Conservation (phyloP, 2,113 vertebrate species). For the Ariopsis seemanni region DNA sequence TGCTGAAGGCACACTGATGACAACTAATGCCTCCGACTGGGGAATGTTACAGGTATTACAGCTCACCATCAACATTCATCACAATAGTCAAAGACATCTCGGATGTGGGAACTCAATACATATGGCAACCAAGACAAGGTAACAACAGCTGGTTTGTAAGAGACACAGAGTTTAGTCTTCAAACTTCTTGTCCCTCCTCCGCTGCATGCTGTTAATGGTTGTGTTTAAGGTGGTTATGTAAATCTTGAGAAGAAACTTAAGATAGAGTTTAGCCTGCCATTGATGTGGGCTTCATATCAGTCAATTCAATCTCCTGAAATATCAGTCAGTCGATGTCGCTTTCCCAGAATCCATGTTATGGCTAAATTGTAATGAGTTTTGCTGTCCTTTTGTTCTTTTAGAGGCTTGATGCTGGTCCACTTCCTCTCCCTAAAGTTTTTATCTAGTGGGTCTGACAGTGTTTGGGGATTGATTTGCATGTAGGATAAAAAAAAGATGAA, state of each 20-base stretch:
- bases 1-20: slow-evolving; percentile 70
- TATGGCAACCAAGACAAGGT: background rate
- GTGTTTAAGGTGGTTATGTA: background rate
- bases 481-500: background rate
- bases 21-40: slow-evolving; percentile 72
- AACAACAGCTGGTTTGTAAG: background rate
- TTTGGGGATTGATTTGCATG: slow-evolving; percentile 12
- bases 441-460: background rate
- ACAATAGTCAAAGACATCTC: background rate
- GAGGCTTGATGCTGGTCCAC: background rate
- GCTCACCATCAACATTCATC: background rate
- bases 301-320: background rate
- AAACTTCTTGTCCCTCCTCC: background rate
- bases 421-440: slow-evolving; percentile 1
- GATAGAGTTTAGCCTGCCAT: background rate
- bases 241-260: slow-evolving; percentile 36
- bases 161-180: background rate
- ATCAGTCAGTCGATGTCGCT: background rate
- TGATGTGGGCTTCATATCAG: slow-evolving; percentile 20
- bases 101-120: background rate
- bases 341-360: background rate
- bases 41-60: slow-evolving; percentile 78
- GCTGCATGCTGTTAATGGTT: background rate
- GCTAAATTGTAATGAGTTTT: background rate
- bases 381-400: background rate